phyloP scores from a whole-genome alignment of 2,113 vertebrate genomes.

The Aldabrachelys gigantea region DNA sequence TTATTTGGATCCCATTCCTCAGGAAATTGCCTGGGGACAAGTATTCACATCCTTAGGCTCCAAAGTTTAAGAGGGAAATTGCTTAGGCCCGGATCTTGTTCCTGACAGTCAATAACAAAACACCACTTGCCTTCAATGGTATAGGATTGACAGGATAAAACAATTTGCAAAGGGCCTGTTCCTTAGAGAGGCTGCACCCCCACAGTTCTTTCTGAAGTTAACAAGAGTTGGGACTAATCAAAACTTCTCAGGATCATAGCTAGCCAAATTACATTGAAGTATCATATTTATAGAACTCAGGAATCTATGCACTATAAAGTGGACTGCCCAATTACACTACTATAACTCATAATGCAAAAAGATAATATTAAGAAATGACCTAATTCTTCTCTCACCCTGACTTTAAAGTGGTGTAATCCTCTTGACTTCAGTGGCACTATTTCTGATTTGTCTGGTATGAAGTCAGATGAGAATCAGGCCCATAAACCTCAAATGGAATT shows the following conservation, averaged over 20 bases:
- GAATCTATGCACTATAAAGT: conserved; percentile 42
- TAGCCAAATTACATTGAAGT: conserved; percentile 36
- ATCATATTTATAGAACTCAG: conserved; percentile 52
- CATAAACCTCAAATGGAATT: conserved; percentile 31
- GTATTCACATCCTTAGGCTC: neutral
- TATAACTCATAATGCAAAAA: neutral
- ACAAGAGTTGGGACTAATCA: conserved; percentile 55
- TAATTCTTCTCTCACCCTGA: conserved; percentile 13
- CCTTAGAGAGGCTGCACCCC: neutral
- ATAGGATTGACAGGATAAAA: neutral
- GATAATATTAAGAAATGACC: conserved; percentile 42
- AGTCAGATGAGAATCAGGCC: conserved; percentile 49
- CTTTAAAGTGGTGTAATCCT: conserved; percentile 49
- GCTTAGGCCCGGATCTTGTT: neutral
- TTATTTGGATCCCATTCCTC: fast-evolving
- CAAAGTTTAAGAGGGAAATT: neutral
- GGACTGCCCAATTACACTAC: neutral
- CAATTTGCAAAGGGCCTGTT: neutral
- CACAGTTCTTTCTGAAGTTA: conserved; percentile 27
- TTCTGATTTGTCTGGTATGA: conserved; percentile 47
- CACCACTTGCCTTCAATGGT: neutral
- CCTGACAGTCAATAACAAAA: neutral
- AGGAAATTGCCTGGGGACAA: neutral
- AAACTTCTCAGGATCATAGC: conserved; percentile 41
- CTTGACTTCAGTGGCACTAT: conserved; percentile 29